phyloP scores from a whole-genome alignment of 2,888 invertebrate genomes.

The Drosophila ezoana region DNA sequence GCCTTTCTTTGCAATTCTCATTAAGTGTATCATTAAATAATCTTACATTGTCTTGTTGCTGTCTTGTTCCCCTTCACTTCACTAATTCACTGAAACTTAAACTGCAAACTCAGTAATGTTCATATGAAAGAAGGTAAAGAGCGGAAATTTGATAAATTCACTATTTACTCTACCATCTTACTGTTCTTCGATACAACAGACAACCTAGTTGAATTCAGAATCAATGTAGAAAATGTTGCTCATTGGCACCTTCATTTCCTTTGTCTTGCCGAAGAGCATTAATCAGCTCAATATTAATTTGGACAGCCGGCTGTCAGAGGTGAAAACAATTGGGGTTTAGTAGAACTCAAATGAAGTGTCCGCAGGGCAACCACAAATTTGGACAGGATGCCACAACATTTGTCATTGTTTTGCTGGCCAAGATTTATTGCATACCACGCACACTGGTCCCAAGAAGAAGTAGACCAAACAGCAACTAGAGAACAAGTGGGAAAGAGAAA shows the following conservation, averaged over 20 bases:
- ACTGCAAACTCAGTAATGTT: too few species aligned
- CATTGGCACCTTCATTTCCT: slow-evolving; percentile 45
- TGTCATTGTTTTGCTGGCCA: slow-evolving; percentile 78
- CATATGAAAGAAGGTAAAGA: not conserved
- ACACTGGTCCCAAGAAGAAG: slow-evolving; percentile 15
- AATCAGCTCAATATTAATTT: slow-evolving; percentile 47
- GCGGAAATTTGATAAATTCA: not conserved
- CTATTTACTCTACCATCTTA: not conserved
- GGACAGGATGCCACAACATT: slow-evolving; percentile 60
- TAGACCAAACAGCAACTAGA: not conserved
- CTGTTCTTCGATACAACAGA: not conserved
- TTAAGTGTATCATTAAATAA: too few species aligned
- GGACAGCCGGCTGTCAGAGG: slow-evolving; percentile 57
- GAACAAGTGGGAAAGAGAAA: not conserved
- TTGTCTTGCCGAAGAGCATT: slow-evolving; percentile 20
- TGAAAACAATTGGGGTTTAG: slow-evolving; percentile 35
- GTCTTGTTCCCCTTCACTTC: too few species aligned
- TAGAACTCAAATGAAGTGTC: slow-evolving; percentile 73
- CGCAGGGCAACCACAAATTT: slow-evolving; percentile 64
- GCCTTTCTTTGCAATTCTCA: not conserved
- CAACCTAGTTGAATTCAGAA: not conserved
- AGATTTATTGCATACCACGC: slow-evolving; percentile 71
- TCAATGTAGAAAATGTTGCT: slow-evolving; percentile 6
- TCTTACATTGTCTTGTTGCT: too few species aligned
- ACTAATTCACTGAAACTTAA: too few species aligned